Evolutionary conservation across 2,113 vertebrate species (phyloP), one percentile per base, ranked within the genome.

Genomic region (Mixornis gularis): DNA sequence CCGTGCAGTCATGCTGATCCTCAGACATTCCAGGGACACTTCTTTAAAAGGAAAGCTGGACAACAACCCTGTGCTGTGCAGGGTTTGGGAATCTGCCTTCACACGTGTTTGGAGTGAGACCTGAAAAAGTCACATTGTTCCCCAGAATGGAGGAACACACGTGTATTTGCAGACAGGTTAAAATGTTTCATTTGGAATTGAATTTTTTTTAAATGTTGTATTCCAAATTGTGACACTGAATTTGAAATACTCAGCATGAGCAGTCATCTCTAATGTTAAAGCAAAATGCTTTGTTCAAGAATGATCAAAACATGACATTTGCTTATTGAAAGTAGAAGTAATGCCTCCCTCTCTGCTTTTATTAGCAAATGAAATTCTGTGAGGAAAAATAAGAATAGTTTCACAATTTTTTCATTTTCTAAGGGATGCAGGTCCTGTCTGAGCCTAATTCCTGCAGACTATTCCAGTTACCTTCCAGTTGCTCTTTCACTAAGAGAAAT

Each of bases 231-330:
- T 95, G 94, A 94, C 88, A 89, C 38, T 73, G 92, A 93, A 89
- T 95, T 95, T 95, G 63, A 95, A 95, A 85, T 77, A 79, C 71
- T 89, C 92, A 92, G 90, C 90, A 84, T 81, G 95, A 95, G 80
- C 88, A 94, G 92, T 95, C 93, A 88, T 93, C 69, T 93, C 77
- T 92, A 96, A 93, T 94, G 90, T 77, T 91, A 94, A 95, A 94
- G 94, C 79, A 92, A 89, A 95, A 95, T 59, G 87, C 94, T 94
- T 95, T 94, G 93, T 95, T 96, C 71, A 49, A 51, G 71, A 92
- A 85, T 65, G 74, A 96, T 96, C 94, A 95, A 96, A 96, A 95
- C 92, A 96, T 92, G 94, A 94, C 94, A 96, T 87, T 90, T 95
- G 87, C 93, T 89, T 87, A 83, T 92, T 96, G 85, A 94, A 95